Base-by-base conservation (phyloP, 2,797 vertebrate species). In the Cyprinella venusta region DNA sequence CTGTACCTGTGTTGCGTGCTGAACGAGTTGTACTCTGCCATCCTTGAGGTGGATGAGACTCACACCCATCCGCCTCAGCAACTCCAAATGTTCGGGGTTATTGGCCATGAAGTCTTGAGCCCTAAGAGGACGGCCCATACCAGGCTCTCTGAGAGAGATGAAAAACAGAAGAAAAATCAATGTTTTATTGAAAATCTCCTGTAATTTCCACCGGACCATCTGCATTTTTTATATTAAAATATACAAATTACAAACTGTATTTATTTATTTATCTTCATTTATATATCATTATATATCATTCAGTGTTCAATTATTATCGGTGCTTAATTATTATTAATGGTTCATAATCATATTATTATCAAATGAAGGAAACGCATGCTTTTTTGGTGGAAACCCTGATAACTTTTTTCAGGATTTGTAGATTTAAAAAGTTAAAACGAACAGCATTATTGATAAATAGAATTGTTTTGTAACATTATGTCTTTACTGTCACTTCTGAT, bases 51-150 rank as follows among this genome's bases (percentile, higher is more conserved):
- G 98, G 89, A 99, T 98, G 86, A 99, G 94, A 89, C 97, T 99
- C 90, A 99, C 98, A 86, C 98, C 98, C 98, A 99, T 99, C 90
- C 97, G 95, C 92, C 97, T 96, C 89, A 99, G 93, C 88, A 99
- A 96, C 92, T 99, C 97, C 93, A 99, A 91, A 92, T 99, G 98
- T 89, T 99, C 98, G 24, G 96, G 95, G 89, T 98, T 99, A 92
- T 97, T 99, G 82, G 98, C 97, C 98, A 99, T 99, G 90, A 99
- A 99, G 92, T 99, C 98, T 90, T 98, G 96, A 89, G 98, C 98
- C 92, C 97, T 95, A 86, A 99, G 48, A 0, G 97, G 96, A 67
- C 88, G 91, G 13, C 94, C 94, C 90, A 95, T 91, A 9, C 94
- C 94, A 0, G 93, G 93, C 82, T 96, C 94, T 75, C 95, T 95